Evolutionary conservation across 2,113 vertebrate genomes (phyloP).

Genomic region (Potamarius usumacintae): DNA sequence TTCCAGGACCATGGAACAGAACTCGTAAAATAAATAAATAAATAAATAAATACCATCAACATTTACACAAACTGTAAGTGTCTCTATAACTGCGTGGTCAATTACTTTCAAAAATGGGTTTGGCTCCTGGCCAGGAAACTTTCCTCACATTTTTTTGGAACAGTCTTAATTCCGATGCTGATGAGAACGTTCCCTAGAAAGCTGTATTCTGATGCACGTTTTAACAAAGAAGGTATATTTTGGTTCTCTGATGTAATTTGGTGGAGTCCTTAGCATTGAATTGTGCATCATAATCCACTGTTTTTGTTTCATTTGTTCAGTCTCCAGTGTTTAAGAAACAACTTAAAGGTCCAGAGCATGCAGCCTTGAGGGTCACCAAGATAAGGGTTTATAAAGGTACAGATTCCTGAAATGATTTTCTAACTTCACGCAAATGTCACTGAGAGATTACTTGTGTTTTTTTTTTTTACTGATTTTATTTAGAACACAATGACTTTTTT

Average conservation of each 20-base stretch:
- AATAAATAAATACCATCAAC: not conserved
- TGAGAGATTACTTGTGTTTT: not conserved
- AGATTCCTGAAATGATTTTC: not conserved
- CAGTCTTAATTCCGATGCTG: not conserved
- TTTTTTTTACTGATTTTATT: not conserved
- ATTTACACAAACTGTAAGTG: constrained; percentile 14
- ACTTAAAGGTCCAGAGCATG: no score
- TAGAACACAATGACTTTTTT: not conserved
- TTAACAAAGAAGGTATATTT: not conserved
- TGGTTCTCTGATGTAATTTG: not conserved
- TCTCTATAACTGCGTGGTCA: not conserved
- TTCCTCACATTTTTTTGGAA: not conserved
- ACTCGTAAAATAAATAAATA: not conserved
- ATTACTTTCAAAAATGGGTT: not conserved
- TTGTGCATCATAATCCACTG: not conserved
- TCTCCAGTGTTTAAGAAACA: not conserved
- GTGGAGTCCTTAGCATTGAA: not conserved
- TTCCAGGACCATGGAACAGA: not conserved
- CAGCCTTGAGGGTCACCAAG: not conserved
- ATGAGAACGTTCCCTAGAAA: not conserved
- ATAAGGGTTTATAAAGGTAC: not conserved
- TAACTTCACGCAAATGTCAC: not conserved
- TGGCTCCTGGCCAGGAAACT: not conserved
- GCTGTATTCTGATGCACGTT: not conserved
- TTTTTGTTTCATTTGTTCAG: not conserved